Evolutionary conservation across 2,113 vertebrate species (phyloP).

Genomic region (Strigops habroptila): DNA sequence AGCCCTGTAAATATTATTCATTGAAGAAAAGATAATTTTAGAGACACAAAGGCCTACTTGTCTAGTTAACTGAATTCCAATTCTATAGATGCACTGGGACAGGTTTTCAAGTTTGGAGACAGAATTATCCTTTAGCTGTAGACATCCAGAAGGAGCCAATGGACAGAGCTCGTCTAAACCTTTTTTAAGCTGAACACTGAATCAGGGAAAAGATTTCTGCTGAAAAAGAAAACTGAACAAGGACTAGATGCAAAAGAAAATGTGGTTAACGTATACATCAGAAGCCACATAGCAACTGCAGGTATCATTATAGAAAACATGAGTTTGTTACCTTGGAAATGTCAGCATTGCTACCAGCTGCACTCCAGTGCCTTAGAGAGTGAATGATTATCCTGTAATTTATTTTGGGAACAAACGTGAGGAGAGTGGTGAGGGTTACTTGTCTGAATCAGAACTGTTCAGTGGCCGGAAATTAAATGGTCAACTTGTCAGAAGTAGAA

Average conservation of each 20-base stretch:
- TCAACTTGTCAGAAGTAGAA: conserved; percentile 61
- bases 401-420: conserved; percentile 29
- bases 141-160: not conserved
- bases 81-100: not conserved
- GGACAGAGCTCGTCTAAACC: not conserved
- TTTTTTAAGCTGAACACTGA: not conserved
- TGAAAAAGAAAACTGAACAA: not conserved
- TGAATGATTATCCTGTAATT: conserved; percentile 19
- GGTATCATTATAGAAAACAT: not conserved
- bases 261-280: not conserved
- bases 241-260: not conserved
- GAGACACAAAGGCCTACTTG: not conserved
- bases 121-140: not conserved
- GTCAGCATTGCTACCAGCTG: not conserved
- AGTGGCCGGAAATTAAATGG: conserved; percentile 68
- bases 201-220: not conserved
- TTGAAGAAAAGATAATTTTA: not conserved
- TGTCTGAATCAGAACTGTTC: conserved; percentile 54
- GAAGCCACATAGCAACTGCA: not conserved
- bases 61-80: not conserved
- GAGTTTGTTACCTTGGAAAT: conserved; percentile 26
- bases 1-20: not conserved
- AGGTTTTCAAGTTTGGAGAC: not conserved
- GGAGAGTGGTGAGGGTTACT: not conserved
- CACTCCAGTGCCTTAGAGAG: not conserved